Conservation (phyloP, 1,140 invertebrate species). For the Procambarus virginalis region DNA sequence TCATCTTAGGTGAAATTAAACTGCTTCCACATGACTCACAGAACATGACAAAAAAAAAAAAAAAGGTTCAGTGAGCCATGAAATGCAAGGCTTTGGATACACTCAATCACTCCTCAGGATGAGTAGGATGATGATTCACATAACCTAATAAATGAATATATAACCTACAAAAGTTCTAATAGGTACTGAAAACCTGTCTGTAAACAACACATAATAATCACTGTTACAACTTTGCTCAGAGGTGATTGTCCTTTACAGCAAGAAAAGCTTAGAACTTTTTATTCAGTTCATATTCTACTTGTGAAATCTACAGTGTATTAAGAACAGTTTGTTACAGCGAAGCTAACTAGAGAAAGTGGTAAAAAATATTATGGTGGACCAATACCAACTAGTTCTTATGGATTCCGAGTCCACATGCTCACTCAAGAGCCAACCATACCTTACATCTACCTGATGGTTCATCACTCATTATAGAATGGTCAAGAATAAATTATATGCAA, state of each 20-base stretch:
- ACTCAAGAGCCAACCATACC: constrained; percentile 5
- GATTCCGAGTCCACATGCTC: constrained; percentile 28
- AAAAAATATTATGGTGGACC: constrained; percentile 40
- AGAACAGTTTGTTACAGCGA: constrained; percentile 36
- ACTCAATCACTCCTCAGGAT: background rate
- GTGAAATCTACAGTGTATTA: constrained; percentile 47
- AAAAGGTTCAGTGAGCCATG: constrained; percentile 3
- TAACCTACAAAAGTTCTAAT: constrained; percentile 11
- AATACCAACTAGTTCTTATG: constrained; percentile 10
- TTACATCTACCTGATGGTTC: constrained; percentile 20
- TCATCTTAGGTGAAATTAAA: constrained; percentile 1
- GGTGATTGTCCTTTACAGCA: constrained; percentile 61
- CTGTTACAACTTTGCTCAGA: constrained; percentile 27
- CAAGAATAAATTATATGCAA: constrained; percentile 1
- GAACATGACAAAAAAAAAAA: background rate
- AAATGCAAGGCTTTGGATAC: background rate
- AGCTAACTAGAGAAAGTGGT: constrained; percentile 42
- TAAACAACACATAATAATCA: constrained; percentile 45
- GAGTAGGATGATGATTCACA: background rate
- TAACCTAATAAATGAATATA: background rate
- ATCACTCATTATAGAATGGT: background rate
- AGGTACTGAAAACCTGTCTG: constrained; percentile 8
- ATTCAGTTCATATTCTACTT: constrained; percentile 19
- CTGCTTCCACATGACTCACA: constrained; percentile 5
- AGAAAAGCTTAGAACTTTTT: constrained; percentile 56